phyloP scores from a whole-genome alignment of 1,140 invertebrate genomes.

The Aphelinus atriplicis region DNA sequence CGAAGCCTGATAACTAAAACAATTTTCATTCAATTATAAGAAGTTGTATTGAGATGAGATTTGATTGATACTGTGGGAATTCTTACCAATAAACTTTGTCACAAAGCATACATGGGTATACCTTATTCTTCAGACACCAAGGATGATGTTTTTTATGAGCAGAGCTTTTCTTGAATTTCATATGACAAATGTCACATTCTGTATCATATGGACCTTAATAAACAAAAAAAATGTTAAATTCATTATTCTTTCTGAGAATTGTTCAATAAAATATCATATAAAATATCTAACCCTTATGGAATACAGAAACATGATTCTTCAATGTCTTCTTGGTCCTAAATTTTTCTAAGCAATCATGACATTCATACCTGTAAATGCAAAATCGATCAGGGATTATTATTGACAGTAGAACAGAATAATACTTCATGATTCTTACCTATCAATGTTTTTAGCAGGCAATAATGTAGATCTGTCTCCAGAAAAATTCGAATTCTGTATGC shows the following conservation, averaged over 20 bases:
- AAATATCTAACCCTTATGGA: constrained; percentile 32
- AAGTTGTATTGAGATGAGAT: too few species aligned
- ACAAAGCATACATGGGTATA: constrained; percentile 44
- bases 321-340: constrained; percentile 37
- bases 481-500: too few species aligned
- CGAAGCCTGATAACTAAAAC: constrained; percentile 48
- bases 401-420: too few species aligned
- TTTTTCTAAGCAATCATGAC: constrained; percentile 28
- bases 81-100: constrained; percentile 48
- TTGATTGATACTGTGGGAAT: not conserved
- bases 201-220: constrained; percentile 43
- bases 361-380: constrained; percentile 33
- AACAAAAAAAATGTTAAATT: constrained; percentile 1
- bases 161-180: constrained; percentile 43
- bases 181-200: constrained; percentile 45
- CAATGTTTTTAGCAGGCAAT: constrained; percentile 17
- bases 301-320: constrained; percentile 33
- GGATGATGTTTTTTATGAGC: constrained; percentile 45
- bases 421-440: constrained; percentile 13
- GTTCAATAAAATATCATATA: not conserved
- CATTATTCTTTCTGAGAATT: too few species aligned
- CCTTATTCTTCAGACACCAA: constrained; percentile 33
- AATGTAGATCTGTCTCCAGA: too few species aligned
- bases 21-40: not conserved
- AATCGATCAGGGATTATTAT: too few species aligned